These are phyloP conservation scores for Erythrocercus mccallii DNA, from an alignment of 2,113 vertebrate genomes.

Conservation along the genomic window DNA sequence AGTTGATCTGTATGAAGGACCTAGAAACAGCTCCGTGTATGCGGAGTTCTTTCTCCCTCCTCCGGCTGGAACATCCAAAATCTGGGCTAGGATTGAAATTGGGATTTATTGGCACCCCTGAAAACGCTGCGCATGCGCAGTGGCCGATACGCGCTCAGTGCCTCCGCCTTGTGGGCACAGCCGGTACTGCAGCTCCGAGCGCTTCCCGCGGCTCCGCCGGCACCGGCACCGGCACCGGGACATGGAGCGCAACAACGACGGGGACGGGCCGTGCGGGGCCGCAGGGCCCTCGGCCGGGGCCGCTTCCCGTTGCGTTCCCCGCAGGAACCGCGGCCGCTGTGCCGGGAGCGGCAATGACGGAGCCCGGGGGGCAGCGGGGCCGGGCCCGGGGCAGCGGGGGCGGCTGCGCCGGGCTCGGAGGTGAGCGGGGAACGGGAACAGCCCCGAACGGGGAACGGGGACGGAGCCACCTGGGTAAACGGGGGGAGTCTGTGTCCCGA, in stretches of 20 bases:
- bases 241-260: neutral
- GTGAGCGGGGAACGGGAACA: too few species aligned
- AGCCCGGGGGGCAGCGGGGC: too few species aligned
- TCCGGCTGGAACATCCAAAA: neutral
- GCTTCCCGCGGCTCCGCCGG: neutral
- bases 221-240: neutral
- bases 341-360: too few species aligned
- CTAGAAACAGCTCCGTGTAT: too few species aligned
- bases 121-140: accelerated
- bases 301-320: too few species aligned
- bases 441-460: too few species aligned
- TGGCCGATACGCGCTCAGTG: accelerated
- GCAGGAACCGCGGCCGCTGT: too few species aligned
- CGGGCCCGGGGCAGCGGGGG: too few species aligned
- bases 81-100: accelerated
- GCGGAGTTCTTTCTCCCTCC: neutral
- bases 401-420: too few species aligned
- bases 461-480: neutral
- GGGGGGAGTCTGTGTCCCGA: neutral
- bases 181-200: neutral
- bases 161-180: neutral
- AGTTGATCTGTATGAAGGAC: neutral
- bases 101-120: accelerated
- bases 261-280: too few species aligned
- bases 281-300: too few species aligned